Evolutionary conservation across 2,113 vertebrate species (phyloP).

Genomic region (Neolamprologus cancellatus): DNA sequence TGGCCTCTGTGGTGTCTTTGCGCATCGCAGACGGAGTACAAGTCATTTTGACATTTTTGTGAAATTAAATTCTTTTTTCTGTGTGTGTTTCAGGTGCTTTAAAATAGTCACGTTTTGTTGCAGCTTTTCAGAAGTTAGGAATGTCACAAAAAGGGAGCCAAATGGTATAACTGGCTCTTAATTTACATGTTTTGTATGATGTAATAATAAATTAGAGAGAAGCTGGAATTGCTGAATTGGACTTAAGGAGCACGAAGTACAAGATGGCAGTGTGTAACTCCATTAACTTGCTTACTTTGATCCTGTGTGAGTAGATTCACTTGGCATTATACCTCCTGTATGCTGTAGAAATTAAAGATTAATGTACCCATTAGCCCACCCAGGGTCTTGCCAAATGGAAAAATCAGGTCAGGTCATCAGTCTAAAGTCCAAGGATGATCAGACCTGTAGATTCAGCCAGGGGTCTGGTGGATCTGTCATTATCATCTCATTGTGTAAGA

Average conservation of each 20-base stretch:
- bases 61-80: neutral
- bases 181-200: neutral
- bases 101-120: neutral
- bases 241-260: neutral
- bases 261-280: neutral
- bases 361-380: neutral
- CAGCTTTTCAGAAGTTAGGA: neutral
- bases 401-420: neutral
- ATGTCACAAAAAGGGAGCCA: neutral
- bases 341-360: neutral
- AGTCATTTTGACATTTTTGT: neutral
- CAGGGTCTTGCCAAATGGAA: neutral
- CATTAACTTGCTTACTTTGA: neutral
- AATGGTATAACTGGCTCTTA: accelerated
- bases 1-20: neutral
- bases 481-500: neutral
- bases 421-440: neutral
- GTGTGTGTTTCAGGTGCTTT: neutral
- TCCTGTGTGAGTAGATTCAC: neutral
- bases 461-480: neutral
- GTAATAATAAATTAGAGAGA: neutral
- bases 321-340: neutral
- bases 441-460: neutral
- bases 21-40: neutral
- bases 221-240: neutral